Conservation (phyloP, 2,888 invertebrate genomes). For the Leptura quadrifasciata region DNA sequence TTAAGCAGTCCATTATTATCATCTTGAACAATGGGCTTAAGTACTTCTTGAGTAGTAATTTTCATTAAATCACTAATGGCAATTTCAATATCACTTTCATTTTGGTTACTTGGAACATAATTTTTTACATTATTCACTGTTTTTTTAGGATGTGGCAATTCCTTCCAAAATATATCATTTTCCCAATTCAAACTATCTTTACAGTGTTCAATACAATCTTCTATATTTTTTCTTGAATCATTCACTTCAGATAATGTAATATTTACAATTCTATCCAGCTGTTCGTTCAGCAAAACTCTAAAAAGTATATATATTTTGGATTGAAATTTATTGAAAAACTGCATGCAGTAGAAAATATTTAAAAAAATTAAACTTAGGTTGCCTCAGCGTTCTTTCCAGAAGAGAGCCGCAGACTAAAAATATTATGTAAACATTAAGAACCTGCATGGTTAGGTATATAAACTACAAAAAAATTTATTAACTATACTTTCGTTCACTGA, state of each 20-base stretch:
- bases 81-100: not conserved
- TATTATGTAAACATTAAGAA: no score
- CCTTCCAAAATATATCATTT: constrained; percentile 49
- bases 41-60: not conserved
- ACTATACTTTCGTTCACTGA: no score
- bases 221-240: constrained; percentile 31
- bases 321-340: no score
- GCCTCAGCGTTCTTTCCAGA: no score
- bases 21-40: no score
- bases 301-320: not conserved
- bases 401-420: no score
- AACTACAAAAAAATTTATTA: no score
- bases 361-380: no score
- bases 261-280: constrained; percentile 54
- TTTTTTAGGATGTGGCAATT: constrained; percentile 50
- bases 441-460: no score
- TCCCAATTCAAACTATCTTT: constrained; percentile 47
- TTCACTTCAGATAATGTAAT: constrained; percentile 49
- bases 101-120: not conserved
- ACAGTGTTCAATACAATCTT: constrained; percentile 32
- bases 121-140: constrained; percentile 21
- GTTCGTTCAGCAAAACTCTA: constrained; percentile 53
- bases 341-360: no score
- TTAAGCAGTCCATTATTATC: constrained; percentile 10
- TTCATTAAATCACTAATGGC: not conserved